Percentiles rank a stretch among this genome's conserved stretches.
These are phyloP conservation scores for Uromys caudimaculatus DNA, from an alignment of 2,797 vertebrate genomes.

Conservation along the genomic window DNA sequence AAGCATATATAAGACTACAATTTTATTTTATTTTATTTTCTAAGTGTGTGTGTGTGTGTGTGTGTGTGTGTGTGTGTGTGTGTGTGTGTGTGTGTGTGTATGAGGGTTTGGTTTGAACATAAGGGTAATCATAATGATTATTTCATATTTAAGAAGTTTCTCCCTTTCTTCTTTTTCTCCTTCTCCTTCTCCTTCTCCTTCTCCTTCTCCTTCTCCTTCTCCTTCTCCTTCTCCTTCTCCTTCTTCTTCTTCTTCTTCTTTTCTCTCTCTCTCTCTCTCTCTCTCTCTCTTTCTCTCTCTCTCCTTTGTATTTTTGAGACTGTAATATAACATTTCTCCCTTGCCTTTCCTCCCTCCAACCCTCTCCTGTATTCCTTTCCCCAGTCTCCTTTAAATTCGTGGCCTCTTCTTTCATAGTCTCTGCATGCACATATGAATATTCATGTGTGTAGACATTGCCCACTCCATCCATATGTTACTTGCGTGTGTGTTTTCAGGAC, in stretches of 20 bases:
- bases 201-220: neutral
- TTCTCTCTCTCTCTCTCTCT: too few species aligned
- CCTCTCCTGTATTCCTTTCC: neutral
- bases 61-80: neutral
- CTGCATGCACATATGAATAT: neutral
- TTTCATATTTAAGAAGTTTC: neutral
- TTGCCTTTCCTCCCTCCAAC: neutral
- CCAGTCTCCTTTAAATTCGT: neutral
- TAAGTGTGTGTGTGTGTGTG: neutral
- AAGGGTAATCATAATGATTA: neutral
- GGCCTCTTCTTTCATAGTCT: neutral
- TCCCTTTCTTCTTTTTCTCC: too few species aligned
- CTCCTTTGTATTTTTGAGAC: neutral
- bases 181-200: too few species aligned
- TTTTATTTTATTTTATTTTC: neutral
- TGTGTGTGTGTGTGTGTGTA: neutral
- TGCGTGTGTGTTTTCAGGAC: neutral
- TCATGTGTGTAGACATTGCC: neutral
- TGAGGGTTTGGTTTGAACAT: neutral
- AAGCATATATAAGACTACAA: slow-evolving; percentile 46
- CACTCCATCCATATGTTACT: neutral
- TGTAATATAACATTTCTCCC: neutral
- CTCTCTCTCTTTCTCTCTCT: neutral
- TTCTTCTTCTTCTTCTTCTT: too few species aligned
- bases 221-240: neutral